These are phyloP conservation scores for Indicator indicator DNA, from an alignment of 2,113 vertebrate genomes.

Conservation along the genomic window DNA sequence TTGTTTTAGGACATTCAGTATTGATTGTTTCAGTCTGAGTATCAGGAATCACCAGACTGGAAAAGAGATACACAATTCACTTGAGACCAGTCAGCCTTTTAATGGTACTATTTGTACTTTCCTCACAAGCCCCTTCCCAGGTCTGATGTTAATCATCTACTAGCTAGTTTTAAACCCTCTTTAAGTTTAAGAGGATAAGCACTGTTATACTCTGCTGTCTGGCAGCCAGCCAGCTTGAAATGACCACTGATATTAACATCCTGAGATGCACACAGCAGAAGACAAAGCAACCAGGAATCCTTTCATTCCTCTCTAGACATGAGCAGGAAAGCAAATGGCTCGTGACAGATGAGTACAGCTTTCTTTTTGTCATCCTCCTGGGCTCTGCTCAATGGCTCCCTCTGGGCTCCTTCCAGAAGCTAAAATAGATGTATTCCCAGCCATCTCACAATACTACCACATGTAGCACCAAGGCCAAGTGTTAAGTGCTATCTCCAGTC, in stretches of 20 bases:
- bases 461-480: background rate
- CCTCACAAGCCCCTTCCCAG: background rate
- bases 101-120: background rate
- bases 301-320: background rate
- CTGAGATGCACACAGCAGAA: background rate
- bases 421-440: background rate
- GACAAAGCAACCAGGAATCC: slow-evolving; percentile 32
- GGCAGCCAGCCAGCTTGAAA: slow-evolving; percentile 49
- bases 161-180: slow-evolving; percentile 13
- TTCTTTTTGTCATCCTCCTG: background rate
- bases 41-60: background rate
- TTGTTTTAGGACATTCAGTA: background rate
- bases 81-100: background rate
- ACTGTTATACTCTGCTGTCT: background rate
- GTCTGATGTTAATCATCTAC: slow-evolving; percentile 5
- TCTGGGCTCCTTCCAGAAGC: background rate
- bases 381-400: background rate
- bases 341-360: background rate
- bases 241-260: slow-evolving; percentile 24
- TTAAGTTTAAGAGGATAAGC: slow-evolving; percentile 46
- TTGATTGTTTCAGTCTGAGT: background rate
- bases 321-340: background rate
- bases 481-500: background rate
- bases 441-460: background rate
- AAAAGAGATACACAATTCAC: background rate